These are phyloP conservation scores for Callocephalon fimbriatum DNA, from an alignment of 2,113 vertebrate species.

Conservation along the genomic window DNA sequence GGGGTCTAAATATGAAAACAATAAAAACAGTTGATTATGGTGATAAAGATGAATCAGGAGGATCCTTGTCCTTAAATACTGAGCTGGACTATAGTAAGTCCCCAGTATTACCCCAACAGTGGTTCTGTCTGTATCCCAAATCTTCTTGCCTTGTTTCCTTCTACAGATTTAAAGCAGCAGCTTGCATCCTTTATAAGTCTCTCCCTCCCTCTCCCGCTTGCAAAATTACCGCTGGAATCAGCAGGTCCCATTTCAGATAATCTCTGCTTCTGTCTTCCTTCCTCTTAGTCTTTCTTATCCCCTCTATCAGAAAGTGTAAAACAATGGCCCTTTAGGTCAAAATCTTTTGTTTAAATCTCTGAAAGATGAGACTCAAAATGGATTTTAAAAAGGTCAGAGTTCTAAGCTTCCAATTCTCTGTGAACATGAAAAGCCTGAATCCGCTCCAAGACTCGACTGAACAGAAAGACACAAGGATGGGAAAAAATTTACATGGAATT, in stretches of 20 bases:
- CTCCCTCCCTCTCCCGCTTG: neutral
- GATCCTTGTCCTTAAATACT: neutral
- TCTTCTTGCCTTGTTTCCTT: neutral
- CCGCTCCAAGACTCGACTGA: neutral
- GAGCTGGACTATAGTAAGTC: neutral
- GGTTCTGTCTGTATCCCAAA: neutral
- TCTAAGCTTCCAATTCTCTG: slow-evolving; percentile 36
- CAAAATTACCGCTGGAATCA: slow-evolving; percentile 44
- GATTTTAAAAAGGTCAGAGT: slow-evolving; percentile 77
- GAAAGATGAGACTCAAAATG: slow-evolving; percentile 72
- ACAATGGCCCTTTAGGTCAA: slow-evolving; percentile 73
- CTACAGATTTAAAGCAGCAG: neutral
- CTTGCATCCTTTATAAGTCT: neutral
- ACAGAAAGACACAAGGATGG: neutral
- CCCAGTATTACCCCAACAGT: neutral
- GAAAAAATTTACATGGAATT: slow-evolving; percentile 22
- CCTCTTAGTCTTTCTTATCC: slow-evolving; percentile 19
- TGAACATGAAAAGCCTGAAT: slow-evolving; percentile 38
- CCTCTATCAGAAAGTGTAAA: slow-evolving; percentile 55
- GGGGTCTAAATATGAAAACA: neutral
- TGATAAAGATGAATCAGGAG: neutral
- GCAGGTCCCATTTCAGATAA: slow-evolving; percentile 54
- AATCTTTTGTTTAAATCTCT: slow-evolving; percentile 74
- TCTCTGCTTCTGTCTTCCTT: slow-evolving; percentile 44
- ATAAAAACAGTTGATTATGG: neutral